These are phyloP conservation scores for Scyliorhinus canicula DNA, from an alignment of 2,797 vertebrate species.

Conservation along the genomic window DNA sequence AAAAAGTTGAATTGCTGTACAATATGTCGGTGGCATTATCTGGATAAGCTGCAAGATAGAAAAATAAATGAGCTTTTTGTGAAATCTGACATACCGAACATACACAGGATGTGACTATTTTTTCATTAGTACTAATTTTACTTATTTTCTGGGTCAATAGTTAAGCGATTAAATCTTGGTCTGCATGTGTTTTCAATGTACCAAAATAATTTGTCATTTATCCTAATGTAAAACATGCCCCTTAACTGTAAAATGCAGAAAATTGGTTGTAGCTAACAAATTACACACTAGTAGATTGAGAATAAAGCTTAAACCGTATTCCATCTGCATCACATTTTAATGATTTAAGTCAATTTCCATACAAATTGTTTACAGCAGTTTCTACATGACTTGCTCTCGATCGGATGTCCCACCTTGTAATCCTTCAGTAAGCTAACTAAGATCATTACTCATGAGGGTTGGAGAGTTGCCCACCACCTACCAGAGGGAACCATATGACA, in stretches of 20 bases:
- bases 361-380: slow-evolving; percentile 39
- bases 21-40: background rate
- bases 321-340: slow-evolving; percentile 39
- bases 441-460: slow-evolving; percentile 20
- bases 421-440: slow-evolving; percentile 32
- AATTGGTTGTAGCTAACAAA: slow-evolving; percentile 38
- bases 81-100: background rate
- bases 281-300: slow-evolving; percentile 34
- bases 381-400: background rate
- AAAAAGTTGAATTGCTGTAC: background rate
- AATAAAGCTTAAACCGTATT: slow-evolving; percentile 13
- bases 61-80: background rate
- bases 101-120: background rate
- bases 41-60: background rate
- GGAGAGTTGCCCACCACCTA: slow-evolving; percentile 30
- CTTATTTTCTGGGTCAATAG: slow-evolving; percentile 38
- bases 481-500: slow-evolving; percentile 18
- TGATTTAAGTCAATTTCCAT: slow-evolving; percentile 38
- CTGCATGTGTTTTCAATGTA: slow-evolving; percentile 38
- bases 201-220: slow-evolving; percentile 39
- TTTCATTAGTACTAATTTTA: slow-evolving; percentile 33
- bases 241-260: slow-evolving; percentile 36
- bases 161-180: slow-evolving; percentile 31
- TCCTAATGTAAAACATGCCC: slow-evolving; percentile 38
- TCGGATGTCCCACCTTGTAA: slow-evolving; percentile 38